A percentile compares a stretch with the other conserved stretches of the same genome.
phyloP scores from a whole-genome alignment of 2,888 invertebrate species.

The Galeruca laticollis region DNA sequence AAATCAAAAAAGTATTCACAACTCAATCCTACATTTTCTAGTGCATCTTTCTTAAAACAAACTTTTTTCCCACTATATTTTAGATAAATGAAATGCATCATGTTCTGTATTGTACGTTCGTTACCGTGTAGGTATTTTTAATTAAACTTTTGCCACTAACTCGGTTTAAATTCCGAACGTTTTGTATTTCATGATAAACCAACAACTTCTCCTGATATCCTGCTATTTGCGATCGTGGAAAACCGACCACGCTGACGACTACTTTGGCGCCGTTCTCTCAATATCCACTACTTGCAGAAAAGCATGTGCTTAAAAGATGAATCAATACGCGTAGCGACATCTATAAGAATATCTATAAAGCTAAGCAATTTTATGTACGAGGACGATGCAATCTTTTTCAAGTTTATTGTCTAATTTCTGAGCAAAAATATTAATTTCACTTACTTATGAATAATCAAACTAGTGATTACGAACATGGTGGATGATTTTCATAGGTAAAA shows the following conservation, averaged over 20 bases:
- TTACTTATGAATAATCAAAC: too few species aligned
- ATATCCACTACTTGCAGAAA: neutral
- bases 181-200: neutral
- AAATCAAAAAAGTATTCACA: too few species aligned
- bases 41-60: too few species aligned
- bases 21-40: too few species aligned
- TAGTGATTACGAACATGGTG: too few species aligned
- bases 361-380: neutral
- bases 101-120: too few species aligned
- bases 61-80: too few species aligned
- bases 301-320: constrained; percentile 28
- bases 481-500: too few species aligned
- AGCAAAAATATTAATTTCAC: neutral
- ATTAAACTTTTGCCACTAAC: neutral
- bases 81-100: too few species aligned
- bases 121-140: too few species aligned
- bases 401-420: neutral
- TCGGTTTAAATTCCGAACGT: neutral
- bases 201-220: constrained; percentile 46
- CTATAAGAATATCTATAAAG: constrained; percentile 25
- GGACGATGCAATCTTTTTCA: constrained; percentile 1
- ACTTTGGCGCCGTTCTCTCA: constrained; percentile 12
- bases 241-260: constrained; percentile 60
- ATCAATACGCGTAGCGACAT: constrained; percentile 30
- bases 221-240: constrained; percentile 53